These are phyloP conservation scores for Pipistrellus pygmaeus DNA, from an alignment of 2,797 vertebrate species.

Conservation along the genomic window DNA sequence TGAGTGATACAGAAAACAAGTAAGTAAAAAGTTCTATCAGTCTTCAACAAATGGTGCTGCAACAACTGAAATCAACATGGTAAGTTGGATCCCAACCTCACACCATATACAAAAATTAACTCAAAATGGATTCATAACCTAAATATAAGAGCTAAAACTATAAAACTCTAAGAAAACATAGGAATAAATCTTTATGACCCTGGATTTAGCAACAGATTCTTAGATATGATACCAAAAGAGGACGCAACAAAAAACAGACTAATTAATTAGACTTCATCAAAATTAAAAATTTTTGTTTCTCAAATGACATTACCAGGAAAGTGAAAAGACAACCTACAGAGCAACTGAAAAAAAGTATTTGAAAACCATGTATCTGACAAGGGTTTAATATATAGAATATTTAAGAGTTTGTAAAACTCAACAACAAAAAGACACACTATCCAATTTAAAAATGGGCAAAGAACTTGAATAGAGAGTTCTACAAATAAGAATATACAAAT, in stretches of 20 bases:
- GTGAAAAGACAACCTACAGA: neutral
- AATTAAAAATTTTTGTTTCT: neutral
- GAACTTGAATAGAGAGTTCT: neutral
- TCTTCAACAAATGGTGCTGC: neutral
- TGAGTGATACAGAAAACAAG: neutral
- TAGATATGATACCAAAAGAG: neutral
- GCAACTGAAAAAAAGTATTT: neutral
- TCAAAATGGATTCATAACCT: neutral
- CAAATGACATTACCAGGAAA: neutral
- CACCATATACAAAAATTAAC: neutral
- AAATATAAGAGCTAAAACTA: neutral
- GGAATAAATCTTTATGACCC: neutral
- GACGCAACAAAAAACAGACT: neutral
- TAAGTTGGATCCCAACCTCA: neutral
- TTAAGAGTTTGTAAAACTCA: neutral
- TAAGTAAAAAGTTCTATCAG: neutral
- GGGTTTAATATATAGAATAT: neutral
- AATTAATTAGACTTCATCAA: neutral
- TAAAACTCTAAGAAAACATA: neutral
- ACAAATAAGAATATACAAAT: neutral
- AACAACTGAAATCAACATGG: neutral
- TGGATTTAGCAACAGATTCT: neutral
- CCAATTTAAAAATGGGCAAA: neutral
- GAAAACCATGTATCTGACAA: neutral
- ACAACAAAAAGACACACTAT: neutral